Percentiles rank a stretch among this genome's conserved stretches.
These are phyloP conservation scores for Coenonympha glycerion DNA, from an alignment of 2,888 invertebrate species.

Conservation along the genomic window DNA sequence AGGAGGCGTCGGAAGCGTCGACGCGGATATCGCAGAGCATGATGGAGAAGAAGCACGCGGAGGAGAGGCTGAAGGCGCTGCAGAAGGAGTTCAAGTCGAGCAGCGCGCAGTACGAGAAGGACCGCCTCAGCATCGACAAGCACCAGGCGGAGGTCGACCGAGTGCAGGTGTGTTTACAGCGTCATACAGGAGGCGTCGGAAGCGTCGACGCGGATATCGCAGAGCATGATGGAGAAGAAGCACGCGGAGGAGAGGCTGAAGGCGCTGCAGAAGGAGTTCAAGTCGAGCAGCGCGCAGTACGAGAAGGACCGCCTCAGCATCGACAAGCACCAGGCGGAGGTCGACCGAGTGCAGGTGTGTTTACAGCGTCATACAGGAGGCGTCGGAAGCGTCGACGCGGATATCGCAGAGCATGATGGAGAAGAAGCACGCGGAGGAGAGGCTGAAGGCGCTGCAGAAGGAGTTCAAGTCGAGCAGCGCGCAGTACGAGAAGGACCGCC, in stretches of 20 bases:
- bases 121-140: no score
- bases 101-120: no score
- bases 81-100: no score
- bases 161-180: no score
- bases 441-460: constrained; percentile 79
- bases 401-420: constrained; percentile 87
- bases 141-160: no score
- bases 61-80: no score
- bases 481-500: constrained; percentile 80
- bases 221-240: constrained; percentile 83
- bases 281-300: constrained; percentile 80
- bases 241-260: constrained; percentile 79
- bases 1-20: no score
- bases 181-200: no score
- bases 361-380: no score
- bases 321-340: constrained; percentile 44
- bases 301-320: constrained; percentile 78
- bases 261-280: constrained; percentile 80
- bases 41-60: no score
- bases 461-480: constrained; percentile 81
- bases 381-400: no score
- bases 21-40: no score
- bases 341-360: constrained; percentile 72
- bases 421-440: constrained; percentile 76
- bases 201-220: constrained; percentile 86